Conservation (phyloP, 1,140 invertebrate species). For the Formica selysi region DNA sequence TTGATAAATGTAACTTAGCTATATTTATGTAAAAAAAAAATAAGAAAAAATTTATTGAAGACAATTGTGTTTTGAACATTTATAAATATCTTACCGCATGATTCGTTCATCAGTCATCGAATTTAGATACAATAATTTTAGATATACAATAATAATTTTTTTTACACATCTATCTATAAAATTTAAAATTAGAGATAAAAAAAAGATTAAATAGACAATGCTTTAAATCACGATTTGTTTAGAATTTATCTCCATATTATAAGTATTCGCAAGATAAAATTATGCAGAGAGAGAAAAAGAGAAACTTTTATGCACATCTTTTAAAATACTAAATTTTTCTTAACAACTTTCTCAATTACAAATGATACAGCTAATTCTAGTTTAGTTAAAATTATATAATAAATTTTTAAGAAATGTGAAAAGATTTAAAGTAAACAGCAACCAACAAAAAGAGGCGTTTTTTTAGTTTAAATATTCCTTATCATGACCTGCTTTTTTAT, state of each 20-base stretch:
- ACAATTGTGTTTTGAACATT: background rate
- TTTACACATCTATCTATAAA: background rate
- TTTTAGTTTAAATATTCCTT: background rate
- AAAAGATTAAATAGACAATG: background rate
- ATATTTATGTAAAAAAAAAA: background rate
- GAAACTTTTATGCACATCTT: background rate
- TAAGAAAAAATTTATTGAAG: background rate
- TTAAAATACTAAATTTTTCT: background rate
- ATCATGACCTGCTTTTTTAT: slow-evolving; percentile 26
- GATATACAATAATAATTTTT: background rate
- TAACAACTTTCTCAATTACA: background rate
- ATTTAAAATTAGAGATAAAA: background rate
- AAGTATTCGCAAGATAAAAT: too few relatives aligned
- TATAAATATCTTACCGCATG: background rate
- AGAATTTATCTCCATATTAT: background rate
- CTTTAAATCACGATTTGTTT: background rate
- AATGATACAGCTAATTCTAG: background rate
- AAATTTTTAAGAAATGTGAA: background rate
- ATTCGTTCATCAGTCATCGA: background rate
- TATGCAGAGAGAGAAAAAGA: too few relatives aligned
- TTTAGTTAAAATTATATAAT: background rate
- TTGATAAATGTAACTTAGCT: background rate
- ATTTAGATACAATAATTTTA: background rate
- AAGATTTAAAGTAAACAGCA: background rate
- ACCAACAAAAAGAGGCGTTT: background rate